These are phyloP conservation scores for Liolophura sinensis DNA, from an alignment of 1,140 invertebrate genomes.

Conservation along the genomic window DNA sequence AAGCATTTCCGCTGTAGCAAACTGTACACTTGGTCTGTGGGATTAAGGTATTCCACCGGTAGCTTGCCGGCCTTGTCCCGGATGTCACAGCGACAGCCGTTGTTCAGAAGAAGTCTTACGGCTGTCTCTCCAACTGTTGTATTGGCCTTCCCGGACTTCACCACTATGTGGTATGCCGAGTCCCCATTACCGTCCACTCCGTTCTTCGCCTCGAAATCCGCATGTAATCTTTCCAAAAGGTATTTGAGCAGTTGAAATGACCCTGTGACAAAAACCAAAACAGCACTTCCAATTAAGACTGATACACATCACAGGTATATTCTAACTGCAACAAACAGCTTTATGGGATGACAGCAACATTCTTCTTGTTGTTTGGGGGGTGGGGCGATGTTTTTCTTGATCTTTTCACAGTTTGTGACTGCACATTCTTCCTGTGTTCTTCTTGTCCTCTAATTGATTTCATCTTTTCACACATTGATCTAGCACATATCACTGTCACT, in stretches of 20 bases:
- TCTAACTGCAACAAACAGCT: not conserved
- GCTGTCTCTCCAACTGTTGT: conserved; percentile 13
- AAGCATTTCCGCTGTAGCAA: conserved; percentile 11
- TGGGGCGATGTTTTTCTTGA: no score
- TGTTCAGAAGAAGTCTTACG: conserved; percentile 17
- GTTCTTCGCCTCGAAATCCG: conserved; percentile 12
- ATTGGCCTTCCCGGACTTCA: conserved; percentile 14
- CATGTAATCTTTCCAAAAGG: conserved; percentile 12
- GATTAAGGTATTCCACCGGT: conserved; percentile 20
- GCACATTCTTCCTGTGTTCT: no score
- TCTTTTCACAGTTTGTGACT: no score
- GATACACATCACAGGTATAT: not conserved
- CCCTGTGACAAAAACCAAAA: conserved; percentile 10
- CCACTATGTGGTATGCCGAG: conserved; percentile 21
- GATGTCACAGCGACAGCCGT: conserved; percentile 13
- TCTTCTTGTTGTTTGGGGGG: no score
- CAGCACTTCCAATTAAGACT: not conserved
- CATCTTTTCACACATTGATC: no score
- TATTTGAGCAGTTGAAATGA: conserved; percentile 16
- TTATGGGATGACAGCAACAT: no score
- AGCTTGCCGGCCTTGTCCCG: conserved; percentile 14
- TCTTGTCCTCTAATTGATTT: no score
- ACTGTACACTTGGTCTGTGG: conserved; percentile 11
- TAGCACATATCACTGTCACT: no score
- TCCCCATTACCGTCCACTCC: conserved; percentile 8